Conservation (phyloP, 1,140 invertebrate genomes). For the Zaprionus nigranus region DNA sequence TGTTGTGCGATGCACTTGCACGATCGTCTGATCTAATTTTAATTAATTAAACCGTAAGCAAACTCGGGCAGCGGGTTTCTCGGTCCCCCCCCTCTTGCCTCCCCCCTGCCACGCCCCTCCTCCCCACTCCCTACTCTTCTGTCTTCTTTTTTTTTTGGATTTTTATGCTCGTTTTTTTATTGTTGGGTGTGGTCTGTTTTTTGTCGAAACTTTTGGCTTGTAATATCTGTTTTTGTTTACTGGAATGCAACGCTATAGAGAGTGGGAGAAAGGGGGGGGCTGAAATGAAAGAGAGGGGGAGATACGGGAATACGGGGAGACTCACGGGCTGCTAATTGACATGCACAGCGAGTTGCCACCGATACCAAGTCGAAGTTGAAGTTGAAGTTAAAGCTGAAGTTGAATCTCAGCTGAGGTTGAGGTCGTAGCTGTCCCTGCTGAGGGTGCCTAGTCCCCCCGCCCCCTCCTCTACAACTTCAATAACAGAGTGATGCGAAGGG, state of each 20-base stretch:
- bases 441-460: not conserved
- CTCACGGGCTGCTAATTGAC: slow-evolving; percentile 25
- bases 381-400: not conserved
- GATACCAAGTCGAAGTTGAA: not conserved
- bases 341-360: slow-evolving; percentile 26
- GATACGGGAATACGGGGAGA: not conserved
- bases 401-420: not conserved
- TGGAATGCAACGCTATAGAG: slow-evolving; percentile 22
- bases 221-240: slow-evolving; percentile 36
- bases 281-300: not conserved
- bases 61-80: slow-evolving; percentile 10
- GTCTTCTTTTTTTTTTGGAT: not conserved
- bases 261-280: not conserved
- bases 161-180: slow-evolving; percentile 10
- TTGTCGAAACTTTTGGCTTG: slow-evolving; percentile 30
- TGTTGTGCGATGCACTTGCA: slow-evolving; percentile 34
- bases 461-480: not conserved
- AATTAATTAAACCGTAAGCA: slow-evolving; percentile 43
- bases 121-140: not conserved
- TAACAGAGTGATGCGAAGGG: not conserved
- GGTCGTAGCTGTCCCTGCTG: slow-evolving; percentile 2
- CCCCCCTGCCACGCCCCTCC: not conserved
- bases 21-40: slow-evolving; percentile 48
- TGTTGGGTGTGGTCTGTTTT: slow-evolving; percentile 38
- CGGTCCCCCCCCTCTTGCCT: not conserved